A percentile compares a stretch with the other conserved stretches of the same genome.
These are phyloP conservation scores for Tupaia tana DNA, from an alignment of 2,113 vertebrate species.

Conservation along the genomic window DNA sequence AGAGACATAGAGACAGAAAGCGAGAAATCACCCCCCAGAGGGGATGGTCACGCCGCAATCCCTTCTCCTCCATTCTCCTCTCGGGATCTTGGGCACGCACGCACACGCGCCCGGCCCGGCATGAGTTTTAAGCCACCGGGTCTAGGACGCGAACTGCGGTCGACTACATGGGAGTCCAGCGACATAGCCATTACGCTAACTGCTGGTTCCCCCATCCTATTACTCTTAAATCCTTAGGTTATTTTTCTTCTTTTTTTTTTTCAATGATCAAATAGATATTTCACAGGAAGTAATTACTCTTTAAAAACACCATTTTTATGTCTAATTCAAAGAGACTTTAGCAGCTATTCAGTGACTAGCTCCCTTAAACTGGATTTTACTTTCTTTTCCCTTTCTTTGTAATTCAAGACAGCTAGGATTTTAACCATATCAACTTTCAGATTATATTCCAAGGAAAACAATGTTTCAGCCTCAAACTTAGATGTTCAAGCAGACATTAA, in stretches of 20 bases:
- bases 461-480: background rate
- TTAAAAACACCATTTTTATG: conserved; percentile 7
- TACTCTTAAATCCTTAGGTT: background rate
- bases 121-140: no score
- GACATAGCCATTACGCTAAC: no score
- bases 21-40: no score
- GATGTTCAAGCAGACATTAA: background rate
- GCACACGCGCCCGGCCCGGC: no score
- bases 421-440: background rate
- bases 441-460: conserved; percentile 19
- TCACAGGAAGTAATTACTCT: conserved; percentile 44
- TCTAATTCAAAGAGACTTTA: conserved; percentile 7
- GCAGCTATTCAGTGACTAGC: conserved; percentile 7
- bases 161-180: no score
- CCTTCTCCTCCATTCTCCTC: no score
- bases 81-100: no score
- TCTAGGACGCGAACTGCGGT: no score
- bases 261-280: background rate
- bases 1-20: no score
- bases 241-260: conserved; percentile 10
- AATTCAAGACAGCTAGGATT: conserved; percentile 19
- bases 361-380: background rate
- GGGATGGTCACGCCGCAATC: no score
- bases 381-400: conserved; percentile 46
- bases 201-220: background rate